These are phyloP conservation scores for Synanceia verrucosa DNA, from an alignment of 2,797 vertebrate species.

Conservation along the genomic window DNA sequence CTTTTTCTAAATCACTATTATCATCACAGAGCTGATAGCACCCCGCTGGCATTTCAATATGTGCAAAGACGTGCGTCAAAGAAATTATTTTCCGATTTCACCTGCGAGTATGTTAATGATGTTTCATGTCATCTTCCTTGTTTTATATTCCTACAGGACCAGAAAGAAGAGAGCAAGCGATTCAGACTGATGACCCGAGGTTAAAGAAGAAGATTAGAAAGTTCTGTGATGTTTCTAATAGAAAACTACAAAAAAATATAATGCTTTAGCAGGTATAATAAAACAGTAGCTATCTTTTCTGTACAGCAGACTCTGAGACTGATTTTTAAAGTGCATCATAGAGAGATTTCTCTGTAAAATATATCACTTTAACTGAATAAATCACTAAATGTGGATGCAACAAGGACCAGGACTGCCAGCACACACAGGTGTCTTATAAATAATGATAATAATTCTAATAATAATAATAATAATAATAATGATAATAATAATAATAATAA, in stretches of 20 bases:
- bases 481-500: neutral
- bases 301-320: neutral
- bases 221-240: slow-evolving; percentile 23
- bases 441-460: too few relatives aligned
- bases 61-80: neutral
- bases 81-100: neutral
- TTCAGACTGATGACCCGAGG: neutral
- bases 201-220: slow-evolving; percentile 17
- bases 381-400: neutral
- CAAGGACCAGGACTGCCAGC: neutral
- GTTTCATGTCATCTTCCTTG: neutral
- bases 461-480: too few relatives aligned
- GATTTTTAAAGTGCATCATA: slow-evolving; percentile 1
- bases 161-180: slow-evolving; percentile 20
- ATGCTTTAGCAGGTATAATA: neutral
- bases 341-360: slow-evolving; percentile 1
- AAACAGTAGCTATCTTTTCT: neutral
- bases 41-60: neutral
- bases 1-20: neutral
- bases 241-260: neutral
- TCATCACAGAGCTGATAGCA: neutral
- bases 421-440: neutral
- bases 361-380: neutral
- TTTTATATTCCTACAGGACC: slow-evolving; percentile 24
- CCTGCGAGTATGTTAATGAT: neutral